Conservation (phyloP, 2,888 invertebrate genomes). For the Zonitis immaculata region DNA sequence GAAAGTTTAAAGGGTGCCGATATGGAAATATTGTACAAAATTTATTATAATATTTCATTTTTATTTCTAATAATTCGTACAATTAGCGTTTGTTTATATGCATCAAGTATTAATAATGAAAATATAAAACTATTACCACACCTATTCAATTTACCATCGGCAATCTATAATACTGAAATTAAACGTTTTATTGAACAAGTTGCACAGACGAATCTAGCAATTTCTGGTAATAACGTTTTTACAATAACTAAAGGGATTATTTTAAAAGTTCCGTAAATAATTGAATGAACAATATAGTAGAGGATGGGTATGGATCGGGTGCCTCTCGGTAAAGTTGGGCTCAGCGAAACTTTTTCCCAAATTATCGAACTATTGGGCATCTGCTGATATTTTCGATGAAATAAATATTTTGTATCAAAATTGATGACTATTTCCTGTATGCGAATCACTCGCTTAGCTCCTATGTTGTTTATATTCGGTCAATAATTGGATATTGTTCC, state of each 20-base stretch:
- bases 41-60: slow-evolving; percentile 2
- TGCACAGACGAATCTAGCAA: not conserved
- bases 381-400: no score
- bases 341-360: no score
- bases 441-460: no score
- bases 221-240: slow-evolving; percentile 2
- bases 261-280: no score
- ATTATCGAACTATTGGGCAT: no score
- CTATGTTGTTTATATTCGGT: no score
- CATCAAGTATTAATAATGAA: slow-evolving; percentile 1
- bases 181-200: slow-evolving; percentile 2
- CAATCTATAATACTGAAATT: not conserved
- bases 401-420: no score
- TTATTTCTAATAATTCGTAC: slow-evolving; percentile 2
- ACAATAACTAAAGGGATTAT: slow-evolving; percentile 2
- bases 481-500: no score
- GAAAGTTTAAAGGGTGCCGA: not conserved
- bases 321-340: no score
- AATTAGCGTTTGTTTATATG: slow-evolving; percentile 4
- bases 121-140: slow-evolving; percentile 1
- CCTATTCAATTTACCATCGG: not conserved
- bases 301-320: no score
- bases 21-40: not conserved
- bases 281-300: no score
- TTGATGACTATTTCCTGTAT: no score